Percentiles rank a stretch among this genome's conserved stretches.
Conservation (phyloP, 2,888 invertebrate species). For the Miltochrista miniata region DNA sequence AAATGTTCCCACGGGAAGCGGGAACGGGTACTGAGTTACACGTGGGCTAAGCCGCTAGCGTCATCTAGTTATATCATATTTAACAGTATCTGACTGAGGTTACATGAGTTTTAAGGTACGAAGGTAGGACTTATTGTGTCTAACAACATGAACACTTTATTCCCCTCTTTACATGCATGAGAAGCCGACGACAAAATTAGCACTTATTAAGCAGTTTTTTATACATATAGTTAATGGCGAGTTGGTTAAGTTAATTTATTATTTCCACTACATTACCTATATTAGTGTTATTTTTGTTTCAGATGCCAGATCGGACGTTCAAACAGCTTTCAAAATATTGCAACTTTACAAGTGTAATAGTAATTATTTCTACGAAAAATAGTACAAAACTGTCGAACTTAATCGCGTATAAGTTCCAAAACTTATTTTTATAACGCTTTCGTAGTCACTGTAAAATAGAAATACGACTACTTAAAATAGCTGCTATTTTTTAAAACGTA, state of each 20-base stretch:
- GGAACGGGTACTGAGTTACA: too few relatives aligned
- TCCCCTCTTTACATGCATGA: too few relatives aligned
- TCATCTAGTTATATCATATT: too few relatives aligned
- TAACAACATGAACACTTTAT: too few relatives aligned
- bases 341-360: slow-evolving; percentile 24
- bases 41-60: too few relatives aligned
- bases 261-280: not conserved
- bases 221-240: not conserved
- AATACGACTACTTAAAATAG: slow-evolving; percentile 44
- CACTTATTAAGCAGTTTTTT: too few relatives aligned
- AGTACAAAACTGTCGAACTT: slow-evolving; percentile 79
- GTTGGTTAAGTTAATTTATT: not conserved
- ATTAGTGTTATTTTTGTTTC: slow-evolving; percentile 54
- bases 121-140: too few relatives aligned
- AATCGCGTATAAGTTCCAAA: slow-evolving; percentile 41
- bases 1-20: too few relatives aligned
- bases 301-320: slow-evolving; percentile 81
- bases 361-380: slow-evolving; percentile 45
- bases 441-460: slow-evolving; percentile 14
- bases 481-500: slow-evolving; percentile 66
- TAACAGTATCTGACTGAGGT: too few relatives aligned
- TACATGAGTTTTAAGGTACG: too few relatives aligned
- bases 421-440: slow-evolving; percentile 43
- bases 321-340: slow-evolving; percentile 51
- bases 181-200: too few relatives aligned